These are phyloP conservation scores for Eulemur rubriventer DNA, from an alignment of 2,797 vertebrate species.

Conservation along the genomic window DNA sequence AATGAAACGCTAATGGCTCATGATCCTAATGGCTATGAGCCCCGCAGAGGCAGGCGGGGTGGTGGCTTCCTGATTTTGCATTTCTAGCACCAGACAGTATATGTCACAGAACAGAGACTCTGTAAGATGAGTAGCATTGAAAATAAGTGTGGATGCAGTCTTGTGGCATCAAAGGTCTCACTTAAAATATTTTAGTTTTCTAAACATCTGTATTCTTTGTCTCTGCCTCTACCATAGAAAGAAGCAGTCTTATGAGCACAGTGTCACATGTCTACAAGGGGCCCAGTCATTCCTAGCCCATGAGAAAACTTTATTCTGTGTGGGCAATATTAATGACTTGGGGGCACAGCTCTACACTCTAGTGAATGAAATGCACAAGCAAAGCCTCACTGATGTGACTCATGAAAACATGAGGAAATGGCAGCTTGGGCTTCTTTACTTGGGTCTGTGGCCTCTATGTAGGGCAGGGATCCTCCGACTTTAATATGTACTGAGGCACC, in stretches of 20 bases:
- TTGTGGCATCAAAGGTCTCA: neutral
- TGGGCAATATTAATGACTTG: rapidly evolving
- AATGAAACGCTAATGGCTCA: neutral
- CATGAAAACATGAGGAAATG: neutral
- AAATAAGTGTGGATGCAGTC: neutral
- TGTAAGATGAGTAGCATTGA: neutral
- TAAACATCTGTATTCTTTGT: neutral
- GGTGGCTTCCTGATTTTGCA: neutral
- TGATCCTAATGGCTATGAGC: neutral
- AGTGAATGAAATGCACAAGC: neutral
- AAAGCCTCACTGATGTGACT: neutral
- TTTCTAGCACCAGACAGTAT: neutral
- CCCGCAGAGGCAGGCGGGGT: neutral
- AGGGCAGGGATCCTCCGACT: neutral
- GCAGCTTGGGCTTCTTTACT: neutral
- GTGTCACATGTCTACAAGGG: neutral
- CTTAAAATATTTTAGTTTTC: neutral
- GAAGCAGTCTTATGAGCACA: neutral
- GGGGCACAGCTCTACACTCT: neutral
- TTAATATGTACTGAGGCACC: too few relatives aligned
- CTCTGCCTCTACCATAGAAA: neutral
- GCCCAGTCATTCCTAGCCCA: neutral
- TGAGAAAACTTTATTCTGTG: neutral
- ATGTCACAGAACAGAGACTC: neutral
- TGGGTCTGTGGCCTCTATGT: neutral